Percentiles rank a stretch among this genome's conserved stretches.
Conservation (phyloP, 1,140 invertebrate species). For the Hestina assimilis region DNA sequence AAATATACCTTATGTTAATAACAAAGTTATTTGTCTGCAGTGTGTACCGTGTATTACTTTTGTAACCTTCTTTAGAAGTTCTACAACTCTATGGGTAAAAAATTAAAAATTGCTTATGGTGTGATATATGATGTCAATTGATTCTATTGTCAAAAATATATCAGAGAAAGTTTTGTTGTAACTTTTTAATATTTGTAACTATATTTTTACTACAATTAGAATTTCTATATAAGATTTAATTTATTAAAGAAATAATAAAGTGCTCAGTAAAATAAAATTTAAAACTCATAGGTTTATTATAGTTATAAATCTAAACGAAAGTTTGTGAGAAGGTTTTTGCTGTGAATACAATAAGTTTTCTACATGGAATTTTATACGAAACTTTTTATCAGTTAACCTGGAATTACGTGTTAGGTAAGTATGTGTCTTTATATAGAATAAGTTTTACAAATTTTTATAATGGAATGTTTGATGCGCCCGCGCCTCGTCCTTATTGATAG, state of each 20-base stretch:
- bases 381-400: background rate
- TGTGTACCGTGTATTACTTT: background rate
- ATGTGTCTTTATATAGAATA: background rate
- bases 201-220: conserved; percentile 14
- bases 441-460: background rate
- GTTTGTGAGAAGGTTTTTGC: conserved; percentile 6
- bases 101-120: background rate
- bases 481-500: conserved; percentile 4
- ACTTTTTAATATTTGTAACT: conserved; percentile 11
- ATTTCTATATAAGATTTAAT: background rate
- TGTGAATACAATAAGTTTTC: background rate
- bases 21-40: too few relatives aligned
- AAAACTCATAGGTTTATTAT: background rate
- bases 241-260: background rate
- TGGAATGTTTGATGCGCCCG: background rate
- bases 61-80: background rate
- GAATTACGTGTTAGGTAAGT: background rate
- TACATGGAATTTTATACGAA: conserved; percentile 10
- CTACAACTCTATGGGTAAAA: background rate
- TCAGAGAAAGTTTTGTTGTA: conserved; percentile 20
- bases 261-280: background rate
- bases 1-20: too few relatives aligned
- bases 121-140: conserved; percentile 16
- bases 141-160: conserved; percentile 16
- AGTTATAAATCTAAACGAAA: background rate